Evolutionary conservation across 2,113 vertebrate species (phyloP), one percentile per base, ranked within the genome.

Genomic region (Malaclemys terrapin): DNA sequence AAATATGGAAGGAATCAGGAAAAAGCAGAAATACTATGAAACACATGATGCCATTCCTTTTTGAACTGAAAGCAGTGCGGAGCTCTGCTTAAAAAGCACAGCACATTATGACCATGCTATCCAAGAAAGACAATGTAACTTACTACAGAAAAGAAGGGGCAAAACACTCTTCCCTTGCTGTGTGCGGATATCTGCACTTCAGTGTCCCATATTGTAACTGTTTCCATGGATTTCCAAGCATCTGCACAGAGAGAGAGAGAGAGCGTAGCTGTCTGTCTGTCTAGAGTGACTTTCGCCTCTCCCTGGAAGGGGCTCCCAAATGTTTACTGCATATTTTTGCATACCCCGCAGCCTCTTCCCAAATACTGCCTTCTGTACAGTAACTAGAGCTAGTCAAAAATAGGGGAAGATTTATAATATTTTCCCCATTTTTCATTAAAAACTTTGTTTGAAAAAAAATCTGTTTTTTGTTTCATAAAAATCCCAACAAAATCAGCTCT

Each of bases 1-100:
- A 95, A 96, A 89, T 5, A 81, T 13, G 13, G 88, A 93, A 88
- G 86, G n/a, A 95, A 89, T 90, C 79, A 79, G 78, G 85, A 86
- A 45, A 90, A 81, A 50, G 12, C 52, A 93, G 89, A 54, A 5
- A 0, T 87, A 19, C 50, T 50, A 38, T 49, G 78, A 89, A 57
- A 45, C 56, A 78, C 9, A 8, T 80, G 17, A n/a, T 86, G 45
- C 10, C 9, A 22, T 75, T 75, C 13, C 72, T 45, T 76, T 45
- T 45, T 76, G 10, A 76, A 10, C 38, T 65, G 62, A 90, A 79
- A 4, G 52, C 42, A 20, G 31, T 31, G 4, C 10, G 22, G 14
- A 9, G 8, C 84, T 89, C 27, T 49, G 24, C 27, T 95, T 90
- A 53, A 90, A 14, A 62, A 97, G 84, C 59, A 4, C 3, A 8